Evolutionary conservation across 2,888 invertebrate genomes (phyloP), one percentile per base, ranked within the genome.

Genomic region (Eugnorisma glareosa): DNA sequence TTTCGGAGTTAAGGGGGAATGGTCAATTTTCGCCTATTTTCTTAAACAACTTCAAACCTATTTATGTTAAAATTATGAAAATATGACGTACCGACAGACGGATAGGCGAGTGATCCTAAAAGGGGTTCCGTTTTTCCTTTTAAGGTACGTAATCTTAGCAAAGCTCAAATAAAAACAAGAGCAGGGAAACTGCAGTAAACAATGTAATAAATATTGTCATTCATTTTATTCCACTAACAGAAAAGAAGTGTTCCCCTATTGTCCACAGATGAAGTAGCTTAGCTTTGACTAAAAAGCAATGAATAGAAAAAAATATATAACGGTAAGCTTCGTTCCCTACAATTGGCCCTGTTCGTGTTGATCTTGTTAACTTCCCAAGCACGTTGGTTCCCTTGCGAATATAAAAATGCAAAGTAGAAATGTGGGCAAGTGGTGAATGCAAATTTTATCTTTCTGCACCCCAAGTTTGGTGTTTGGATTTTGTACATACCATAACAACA

Each of bases 361-460:
- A 91, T 91, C 90, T 92, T 87, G 89, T 93, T 92, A 92, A 88
- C 90, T 91, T 90, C 84, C 93, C 83, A 90, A 93, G 91, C 94
- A 93, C 94, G 93, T 92, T 89, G 87, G 82, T 87, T 90, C 91
- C 91, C 91, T 86, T 83, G 86, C 89, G 90, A 87, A 87, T 90
- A 92, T 93, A 93, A 94, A 93, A 94, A 94, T 93, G 92, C 91
- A 91, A 93, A 94, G 85, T 87, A 88, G 90, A 91, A 87, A 89
- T 88, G 87, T 89, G 86, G 87, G 88, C 91, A 89, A 91, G 89
- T 86, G 88, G 77, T 88, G 92, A 91, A 94, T 94, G 93, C 90
- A 93, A 94, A 94, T 94, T 92, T 92, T 89, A 92, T 92, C 81
- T 91, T 83, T 84, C 68, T 79, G 82, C 86, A 75, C 87, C 86